Evolutionary conservation across 1,140 invertebrate genomes (phyloP).

Genomic region (Eufriesea mexicana): DNA sequence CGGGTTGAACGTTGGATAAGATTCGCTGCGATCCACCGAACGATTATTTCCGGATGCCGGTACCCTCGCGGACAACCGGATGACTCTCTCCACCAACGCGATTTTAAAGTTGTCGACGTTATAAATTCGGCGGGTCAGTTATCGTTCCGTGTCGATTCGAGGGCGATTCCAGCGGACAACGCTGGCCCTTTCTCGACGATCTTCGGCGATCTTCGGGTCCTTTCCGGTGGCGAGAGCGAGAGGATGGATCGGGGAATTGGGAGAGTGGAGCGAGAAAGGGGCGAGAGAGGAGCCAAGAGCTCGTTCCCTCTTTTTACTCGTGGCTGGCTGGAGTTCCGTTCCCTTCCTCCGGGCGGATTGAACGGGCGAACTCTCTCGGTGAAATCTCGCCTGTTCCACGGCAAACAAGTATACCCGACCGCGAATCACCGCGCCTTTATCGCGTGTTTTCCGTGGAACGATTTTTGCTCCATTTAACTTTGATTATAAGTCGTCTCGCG

Average conservation of each 20-base stretch:
- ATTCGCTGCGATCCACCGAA: not conserved
- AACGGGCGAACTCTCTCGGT: constrained; percentile 9
- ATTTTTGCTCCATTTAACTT: constrained; percentile 69
- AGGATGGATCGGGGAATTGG: not conserved
- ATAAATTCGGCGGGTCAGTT: constrained; percentile 56
- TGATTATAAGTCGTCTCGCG: constrained; percentile 63
- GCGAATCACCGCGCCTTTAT: constrained; percentile 63
- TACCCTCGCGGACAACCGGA: not conserved
- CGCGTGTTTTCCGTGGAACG: constrained; percentile 56
- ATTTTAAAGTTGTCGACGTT: constrained; percentile 50
- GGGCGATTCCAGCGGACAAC: constrained; percentile 45
- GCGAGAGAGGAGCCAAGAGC: constrained; percentile 2
- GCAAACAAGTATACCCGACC: constrained; percentile 53
- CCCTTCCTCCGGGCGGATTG: constrained; percentile 25
- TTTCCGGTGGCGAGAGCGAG: constrained; percentile 43
- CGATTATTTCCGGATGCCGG: not conserved
- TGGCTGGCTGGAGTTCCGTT: constrained; percentile 24
- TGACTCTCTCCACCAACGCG: not conserved
- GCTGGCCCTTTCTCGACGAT: constrained; percentile 48
- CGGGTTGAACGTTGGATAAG: no score
- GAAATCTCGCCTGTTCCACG: constrained; percentile 55
- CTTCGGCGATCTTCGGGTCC: constrained; percentile 39
- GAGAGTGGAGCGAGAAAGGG: not conserved
- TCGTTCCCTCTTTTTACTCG: constrained; percentile 39
- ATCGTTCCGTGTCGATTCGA: constrained; percentile 48